A percentile compares a stretch with the other conserved stretches of the same genome.
Evolutionary conservation across 2,888 invertebrate genomes (phyloP).

Genomic region (Lithosia quadra): DNA sequence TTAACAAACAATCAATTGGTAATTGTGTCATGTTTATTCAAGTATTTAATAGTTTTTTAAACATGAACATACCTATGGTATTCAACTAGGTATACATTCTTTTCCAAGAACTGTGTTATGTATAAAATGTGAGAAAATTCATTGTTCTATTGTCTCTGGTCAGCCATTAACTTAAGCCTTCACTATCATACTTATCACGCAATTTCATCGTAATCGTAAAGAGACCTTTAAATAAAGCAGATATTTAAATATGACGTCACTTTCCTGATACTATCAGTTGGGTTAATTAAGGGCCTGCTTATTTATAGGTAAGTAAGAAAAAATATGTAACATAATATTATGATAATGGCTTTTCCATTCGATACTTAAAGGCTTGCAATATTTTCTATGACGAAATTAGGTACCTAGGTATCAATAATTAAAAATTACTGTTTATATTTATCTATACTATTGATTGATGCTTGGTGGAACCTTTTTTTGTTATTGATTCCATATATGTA

Average conservation of each 20-base stretch:
- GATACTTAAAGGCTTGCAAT: not conserved
- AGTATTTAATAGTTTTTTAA: slow-evolving; percentile 17
- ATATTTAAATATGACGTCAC: slow-evolving; percentile 15
- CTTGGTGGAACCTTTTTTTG: no score
- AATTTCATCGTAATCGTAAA: slow-evolving; percentile 55
- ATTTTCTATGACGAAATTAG: no score
- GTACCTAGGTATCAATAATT: no score
- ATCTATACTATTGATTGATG: no score
- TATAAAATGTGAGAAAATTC: slow-evolving; percentile 77
- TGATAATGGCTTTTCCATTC: not conserved
- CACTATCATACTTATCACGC: slow-evolving; percentile 75
- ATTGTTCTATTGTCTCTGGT: slow-evolving; percentile 83
- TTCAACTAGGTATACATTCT: slow-evolving; percentile 38
- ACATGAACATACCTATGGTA: slow-evolving; percentile 25
- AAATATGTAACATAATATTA: no score
- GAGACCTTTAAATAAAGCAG: slow-evolving; percentile 23
- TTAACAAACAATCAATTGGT: slow-evolving; percentile 5
- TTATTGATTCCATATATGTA: no score
- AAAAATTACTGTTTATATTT: no score
- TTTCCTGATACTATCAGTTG: not conserved
- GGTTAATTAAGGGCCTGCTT: no score
- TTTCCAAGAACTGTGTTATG: slow-evolving; percentile 75
- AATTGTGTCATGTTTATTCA: slow-evolving; percentile 12
- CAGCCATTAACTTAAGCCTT: slow-evolving; percentile 74
- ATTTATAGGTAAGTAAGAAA: no score